Evolutionary conservation across 2,113 vertebrate species (phyloP), one percentile per base, ranked within the genome.

Genomic region (Syngnathoides biaculeatus): DNA sequence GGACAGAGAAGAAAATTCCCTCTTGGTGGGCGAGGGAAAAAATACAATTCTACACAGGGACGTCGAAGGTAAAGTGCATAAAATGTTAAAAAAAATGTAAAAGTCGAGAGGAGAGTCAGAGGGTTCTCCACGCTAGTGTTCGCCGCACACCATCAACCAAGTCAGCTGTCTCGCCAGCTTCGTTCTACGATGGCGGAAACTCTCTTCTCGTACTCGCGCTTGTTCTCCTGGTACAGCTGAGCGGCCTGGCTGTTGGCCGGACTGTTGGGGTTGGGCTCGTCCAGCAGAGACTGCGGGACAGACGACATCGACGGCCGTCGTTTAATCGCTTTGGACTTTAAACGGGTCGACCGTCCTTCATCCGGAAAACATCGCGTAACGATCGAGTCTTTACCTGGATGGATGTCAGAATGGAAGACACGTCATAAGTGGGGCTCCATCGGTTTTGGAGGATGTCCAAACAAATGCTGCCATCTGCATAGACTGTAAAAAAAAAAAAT

Each of bases 111-210:
- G 87, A 79, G 69, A 55, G n/a, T 40, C 80, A 91, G 92, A 83
- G 79, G 75, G 72, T 73, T 78, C 77, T 87, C 76, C 72, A 85
- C 79, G 83, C 83, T 83, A 85, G 84, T 75, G 73, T 76, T 71
- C 70, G 78, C 76, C 84, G 79, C 83, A 82, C 80, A 80, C 7
- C 47, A 70, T 73, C 69, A 77, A 73, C 85, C 83, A 86, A 91
- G 94, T 99, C 96, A 99, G 94, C 95, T 97, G 84, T 98, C 97
- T 82, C 94, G 93, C 96, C 97, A 99, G 89, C 96, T 98, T 93
- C 98, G 97, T 93, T 99, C 97, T 88, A 98, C 97, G 79, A 99
- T 95, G 73, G 97, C 96, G 64, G 97, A 99, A 75, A 99, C 97
- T 40, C 95, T 93, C 86, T 99, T 99, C 88, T 99, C 95, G 42